Base-by-base conservation (phyloP, 2,888 invertebrate species). In the Schizotus pectinicornis region DNA sequence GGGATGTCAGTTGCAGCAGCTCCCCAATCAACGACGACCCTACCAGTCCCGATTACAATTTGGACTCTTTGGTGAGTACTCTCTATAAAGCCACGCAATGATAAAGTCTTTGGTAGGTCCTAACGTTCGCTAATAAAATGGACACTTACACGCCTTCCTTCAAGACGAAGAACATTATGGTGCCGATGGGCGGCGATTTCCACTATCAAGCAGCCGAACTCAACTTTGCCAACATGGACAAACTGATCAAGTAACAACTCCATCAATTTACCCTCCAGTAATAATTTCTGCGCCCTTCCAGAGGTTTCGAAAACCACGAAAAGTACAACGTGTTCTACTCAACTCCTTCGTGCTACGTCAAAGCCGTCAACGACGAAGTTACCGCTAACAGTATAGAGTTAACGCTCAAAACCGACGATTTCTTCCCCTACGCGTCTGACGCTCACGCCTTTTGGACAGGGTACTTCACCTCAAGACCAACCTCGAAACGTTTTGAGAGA, bases 391-490 rank as follows among this genome's bases (percentile, higher is more conserved):
- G 86, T 8, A 79, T 87, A 11, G 84, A 85, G 0, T 86, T 91
- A 79, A 83, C 90, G 0, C 83, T 82, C 0, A 95, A 94, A 76
- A 81, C 81, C 0, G 93, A 94, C 67, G 95, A 96, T 73, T 95
- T 95, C 82, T 93, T 95, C 77, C 95, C 95, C 0, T 95, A 93
- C 79, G 92, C 94, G 2, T 89, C 89, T 52, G 90, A 90, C 72
- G 83, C 86, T 0, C 88, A 94, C 68, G 84, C 91, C 0, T 98
- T 88, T 74, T 98, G 98, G 98, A 94, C 96, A 0, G 98, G 98
- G 0, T 94, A 92, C 72, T 94, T 86, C 71, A 89, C 90, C 0
- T 94, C 94, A 0, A 82, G 94, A 7, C 92, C 94, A 0, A 88
- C 91, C 0, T 81, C 90, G 0, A 94, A 94, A 72, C 86, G 85